Evolutionary conservation across 2,888 invertebrate genomes (phyloP).

Genomic region (Caenorhabditis drosophilae): DNA sequence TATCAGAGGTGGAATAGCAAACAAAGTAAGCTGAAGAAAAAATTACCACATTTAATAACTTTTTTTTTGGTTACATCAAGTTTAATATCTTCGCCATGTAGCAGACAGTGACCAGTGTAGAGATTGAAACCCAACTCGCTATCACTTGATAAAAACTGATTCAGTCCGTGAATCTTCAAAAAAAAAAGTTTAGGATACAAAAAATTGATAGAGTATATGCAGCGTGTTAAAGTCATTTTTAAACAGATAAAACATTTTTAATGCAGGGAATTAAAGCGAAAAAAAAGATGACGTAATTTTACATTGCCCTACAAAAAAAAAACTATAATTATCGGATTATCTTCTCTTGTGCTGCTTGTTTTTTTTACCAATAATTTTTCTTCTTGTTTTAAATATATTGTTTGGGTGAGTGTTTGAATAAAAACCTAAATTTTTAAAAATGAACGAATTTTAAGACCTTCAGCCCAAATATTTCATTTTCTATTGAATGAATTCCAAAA

Average conservation of each 20-base stretch:
- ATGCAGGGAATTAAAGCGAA: too few relatives aligned
- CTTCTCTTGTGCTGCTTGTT: too few relatives aligned
- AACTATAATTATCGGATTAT: neutral
- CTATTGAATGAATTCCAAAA: constrained; percentile 35
- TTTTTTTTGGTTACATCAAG: too few relatives aligned
- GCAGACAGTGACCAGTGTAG: constrained; percentile 58
- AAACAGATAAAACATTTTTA: neutral
- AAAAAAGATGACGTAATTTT: too few relatives aligned
- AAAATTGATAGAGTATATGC: too few relatives aligned
- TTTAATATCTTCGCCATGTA: constrained; percentile 61
- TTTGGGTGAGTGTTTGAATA: neutral
- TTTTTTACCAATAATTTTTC: too few relatives aligned
- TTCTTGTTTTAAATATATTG: too few relatives aligned
- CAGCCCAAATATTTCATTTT: constrained; percentile 54
- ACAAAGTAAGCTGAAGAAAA: constrained; percentile 7
- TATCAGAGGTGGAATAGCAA: neutral
- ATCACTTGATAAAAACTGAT: constrained; percentile 47
- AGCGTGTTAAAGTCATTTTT: too few relatives aligned
- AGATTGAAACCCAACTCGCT: constrained; percentile 57
- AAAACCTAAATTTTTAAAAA: neutral
- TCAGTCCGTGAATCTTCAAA: constrained; percentile 51
- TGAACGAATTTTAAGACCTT: constrained; percentile 40
- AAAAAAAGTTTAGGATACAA: too few relatives aligned
- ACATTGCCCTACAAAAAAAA: neutral
- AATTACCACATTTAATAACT: neutral